Percentiles rank a stretch among this genome's conserved stretches.
Conservation (phyloP, 2,113 vertebrate species). For the Barbus barbus region DNA sequence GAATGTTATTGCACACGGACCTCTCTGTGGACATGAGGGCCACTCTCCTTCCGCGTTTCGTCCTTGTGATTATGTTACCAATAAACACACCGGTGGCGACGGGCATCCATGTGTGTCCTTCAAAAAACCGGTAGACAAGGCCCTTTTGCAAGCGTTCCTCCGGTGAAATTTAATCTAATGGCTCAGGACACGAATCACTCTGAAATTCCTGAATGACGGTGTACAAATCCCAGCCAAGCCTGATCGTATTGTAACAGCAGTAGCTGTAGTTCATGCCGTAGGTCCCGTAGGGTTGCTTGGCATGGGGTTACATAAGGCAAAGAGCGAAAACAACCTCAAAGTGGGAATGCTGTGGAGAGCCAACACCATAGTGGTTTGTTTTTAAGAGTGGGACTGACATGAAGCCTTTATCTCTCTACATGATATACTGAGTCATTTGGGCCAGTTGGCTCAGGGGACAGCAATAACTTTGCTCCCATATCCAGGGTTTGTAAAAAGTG, state of each 20-base stretch:
- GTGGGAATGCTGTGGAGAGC: conserved; percentile 37
- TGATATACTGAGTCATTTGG: conserved; percentile 46
- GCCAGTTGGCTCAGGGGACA: conserved; percentile 12
- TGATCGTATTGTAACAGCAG: conserved; percentile 36
- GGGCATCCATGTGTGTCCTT: background rate
- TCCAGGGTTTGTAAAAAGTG: conserved; percentile 54
- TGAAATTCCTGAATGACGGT: background rate
- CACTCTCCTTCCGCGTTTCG: background rate
- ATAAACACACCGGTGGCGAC: conserved; percentile 16
- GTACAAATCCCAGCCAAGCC: conserved; percentile 25
- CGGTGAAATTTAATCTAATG: conserved; percentile 37
- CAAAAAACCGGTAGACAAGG: background rate
- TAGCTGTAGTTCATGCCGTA: conserved; percentile 20
- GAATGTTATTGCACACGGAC: conserved; percentile 71
- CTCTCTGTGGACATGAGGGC: conserved; percentile 69
- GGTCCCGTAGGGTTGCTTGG: conserved; percentile 17
- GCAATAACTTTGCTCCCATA: conserved; percentile 40
- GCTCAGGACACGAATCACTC: background rate
- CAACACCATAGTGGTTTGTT: conserved; percentile 41
- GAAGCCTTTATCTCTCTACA: conserved; percentile 41
- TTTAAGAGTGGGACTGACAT: conserved; percentile 43
- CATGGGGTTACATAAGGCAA: conserved; percentile 40
- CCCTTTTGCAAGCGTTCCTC: background rate
- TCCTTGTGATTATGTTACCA: conserved; percentile 42
- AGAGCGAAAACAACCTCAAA: conserved; percentile 43